Conservation (phyloP, 2,888 invertebrate species). For the Drosophila suboccidentalis region DNA sequence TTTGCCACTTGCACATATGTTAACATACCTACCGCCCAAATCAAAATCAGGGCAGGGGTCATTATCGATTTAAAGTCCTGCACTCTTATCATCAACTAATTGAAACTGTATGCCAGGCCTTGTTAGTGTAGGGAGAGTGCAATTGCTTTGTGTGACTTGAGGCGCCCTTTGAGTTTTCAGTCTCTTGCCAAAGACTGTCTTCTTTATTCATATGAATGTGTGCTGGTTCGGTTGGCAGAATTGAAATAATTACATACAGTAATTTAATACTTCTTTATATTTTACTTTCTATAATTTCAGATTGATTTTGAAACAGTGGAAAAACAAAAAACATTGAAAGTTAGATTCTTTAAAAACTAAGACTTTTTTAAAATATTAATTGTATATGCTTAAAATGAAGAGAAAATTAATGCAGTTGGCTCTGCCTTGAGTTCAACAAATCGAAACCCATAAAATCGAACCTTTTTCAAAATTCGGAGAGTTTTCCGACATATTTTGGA, state of each 20-base stretch:
- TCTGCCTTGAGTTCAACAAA: too few relatives aligned
- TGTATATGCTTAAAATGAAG: neutral
- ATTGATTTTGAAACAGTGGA: neutral
- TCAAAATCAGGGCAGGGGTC: conserved; percentile 3
- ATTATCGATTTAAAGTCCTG: conserved; percentile 33
- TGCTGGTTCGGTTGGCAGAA: neutral
- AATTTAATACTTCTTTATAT: neutral
- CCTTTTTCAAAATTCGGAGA: too few relatives aligned
- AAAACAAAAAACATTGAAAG: too few relatives aligned
- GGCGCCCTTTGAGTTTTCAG: neutral
- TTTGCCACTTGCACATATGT: conserved; percentile 7
- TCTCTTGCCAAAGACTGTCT: neutral
- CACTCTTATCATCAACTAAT: conserved; percentile 33
- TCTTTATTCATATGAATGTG: neutral
- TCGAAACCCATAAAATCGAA: too few relatives aligned
- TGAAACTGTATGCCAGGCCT: conserved; percentile 22
- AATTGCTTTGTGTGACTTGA: neutral
- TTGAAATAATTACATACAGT: neutral
- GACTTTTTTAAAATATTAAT: too few relatives aligned
- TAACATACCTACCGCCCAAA: neutral
- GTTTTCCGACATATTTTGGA: too few relatives aligned
- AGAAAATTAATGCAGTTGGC: too few relatives aligned
- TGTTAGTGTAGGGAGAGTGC: neutral
- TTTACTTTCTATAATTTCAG: too few relatives aligned
- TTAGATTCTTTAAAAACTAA: too few relatives aligned